Percentiles rank a stretch among this genome's conserved stretches.
Evolutionary conservation across 2,888 invertebrate genomes (phyloP).

Genomic region (Parelbella ahira): DNA sequence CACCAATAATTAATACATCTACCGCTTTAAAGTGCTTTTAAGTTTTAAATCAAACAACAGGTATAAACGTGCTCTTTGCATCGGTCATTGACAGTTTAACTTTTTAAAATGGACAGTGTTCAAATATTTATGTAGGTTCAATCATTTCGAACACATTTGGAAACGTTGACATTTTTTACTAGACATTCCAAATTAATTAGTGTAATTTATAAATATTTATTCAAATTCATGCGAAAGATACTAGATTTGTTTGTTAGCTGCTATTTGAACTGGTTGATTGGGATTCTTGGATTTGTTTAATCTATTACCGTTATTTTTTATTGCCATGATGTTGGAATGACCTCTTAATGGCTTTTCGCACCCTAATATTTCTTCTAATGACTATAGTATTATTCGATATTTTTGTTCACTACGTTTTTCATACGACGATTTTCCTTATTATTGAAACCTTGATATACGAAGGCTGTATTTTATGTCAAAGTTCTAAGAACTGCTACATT

Average conservation of each 20-base stretch:
- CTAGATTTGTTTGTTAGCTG: conserved; percentile 13
- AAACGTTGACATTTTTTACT: not conserved
- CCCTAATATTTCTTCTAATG: not conserved
- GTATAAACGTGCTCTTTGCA: too few species aligned
- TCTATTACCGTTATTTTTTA: conserved; percentile 17
- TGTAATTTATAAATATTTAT: conserved; percentile 33
- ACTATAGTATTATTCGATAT: too few species aligned
- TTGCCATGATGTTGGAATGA: conserved; percentile 2
- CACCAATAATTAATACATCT: too few species aligned
- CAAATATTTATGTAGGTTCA: not conserved
- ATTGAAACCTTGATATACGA: too few species aligned
- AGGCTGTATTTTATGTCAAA: too few species aligned
- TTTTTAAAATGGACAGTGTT: too few species aligned
- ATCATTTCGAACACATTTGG: not conserved
- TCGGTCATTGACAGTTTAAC: too few species aligned
- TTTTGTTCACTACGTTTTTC: too few species aligned
- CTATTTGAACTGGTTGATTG: conserved; percentile 19
- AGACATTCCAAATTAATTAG: conserved; percentile 20
- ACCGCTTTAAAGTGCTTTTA: too few species aligned
- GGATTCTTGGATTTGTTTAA: conserved; percentile 18
- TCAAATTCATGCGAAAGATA: conserved; percentile 21
- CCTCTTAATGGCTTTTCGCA: conserved; percentile 8
- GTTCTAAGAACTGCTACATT: too few species aligned
- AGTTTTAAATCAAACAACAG: too few species aligned
- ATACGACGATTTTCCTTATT: too few species aligned